phyloP scores from a whole-genome alignment of 2,888 invertebrate species.

The Ganaspis brasiliensis region DNA sequence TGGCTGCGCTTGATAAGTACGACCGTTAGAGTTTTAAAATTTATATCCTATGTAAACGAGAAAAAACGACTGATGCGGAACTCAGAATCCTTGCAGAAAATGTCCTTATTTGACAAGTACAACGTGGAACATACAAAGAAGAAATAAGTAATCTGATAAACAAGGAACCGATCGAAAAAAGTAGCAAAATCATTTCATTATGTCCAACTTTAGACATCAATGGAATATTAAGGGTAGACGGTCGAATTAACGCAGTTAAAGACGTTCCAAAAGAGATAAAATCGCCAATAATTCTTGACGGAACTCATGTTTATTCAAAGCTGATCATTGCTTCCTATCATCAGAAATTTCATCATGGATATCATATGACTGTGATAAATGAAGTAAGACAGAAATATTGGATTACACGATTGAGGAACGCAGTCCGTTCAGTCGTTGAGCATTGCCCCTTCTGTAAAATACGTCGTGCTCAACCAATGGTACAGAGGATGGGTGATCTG shows the following conservation, averaged over 20 bases:
- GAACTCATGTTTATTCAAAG: constrained; percentile 35
- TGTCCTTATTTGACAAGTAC: background rate
- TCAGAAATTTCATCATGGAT: constrained; percentile 41
- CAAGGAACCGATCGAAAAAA: background rate
- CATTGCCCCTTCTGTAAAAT: constrained; percentile 15
- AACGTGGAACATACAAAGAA: background rate
- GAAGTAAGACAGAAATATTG: background rate
- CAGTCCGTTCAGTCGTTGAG: background rate
- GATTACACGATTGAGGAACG: background rate
- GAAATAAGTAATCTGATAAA: too few relatives aligned
- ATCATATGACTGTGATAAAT: background rate
- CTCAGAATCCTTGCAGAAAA: background rate
- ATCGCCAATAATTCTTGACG: constrained; percentile 52
- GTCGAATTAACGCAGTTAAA: background rate
- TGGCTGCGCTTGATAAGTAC: constrained; percentile 45
- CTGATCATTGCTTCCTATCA: constrained; percentile 48
- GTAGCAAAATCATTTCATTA: background rate
- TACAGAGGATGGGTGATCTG: constrained; percentile 47
- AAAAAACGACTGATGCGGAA: background rate
- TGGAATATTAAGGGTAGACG: background rate
- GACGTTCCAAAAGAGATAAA: background rate
- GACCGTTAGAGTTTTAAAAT: constrained; percentile 42
- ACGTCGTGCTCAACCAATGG: constrained; percentile 45
- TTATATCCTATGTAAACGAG: constrained; percentile 16
- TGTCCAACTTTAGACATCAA: background rate